Conservation (phyloP, 2,113 vertebrate species). For the Calyptommatus sinebrachiatus region DNA sequence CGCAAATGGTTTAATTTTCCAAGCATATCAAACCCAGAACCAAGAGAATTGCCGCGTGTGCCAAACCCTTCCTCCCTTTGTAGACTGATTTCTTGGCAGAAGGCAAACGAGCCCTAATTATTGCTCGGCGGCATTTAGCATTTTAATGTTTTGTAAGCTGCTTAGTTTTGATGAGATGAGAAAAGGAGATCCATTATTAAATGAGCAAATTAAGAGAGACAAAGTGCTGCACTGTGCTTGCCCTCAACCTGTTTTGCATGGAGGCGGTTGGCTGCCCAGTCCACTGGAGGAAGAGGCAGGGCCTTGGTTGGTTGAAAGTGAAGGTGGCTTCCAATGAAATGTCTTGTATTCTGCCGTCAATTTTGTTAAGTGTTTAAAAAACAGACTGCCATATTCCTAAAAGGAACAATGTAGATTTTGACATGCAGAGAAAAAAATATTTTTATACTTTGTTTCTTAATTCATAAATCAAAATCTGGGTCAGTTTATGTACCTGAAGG, state of each 20-base stretch:
- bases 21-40: background rate
- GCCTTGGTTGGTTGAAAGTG: too few species aligned
- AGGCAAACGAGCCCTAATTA: slow-evolving; percentile 5
- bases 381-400: too few species aligned
- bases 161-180: slow-evolving; percentile 9
- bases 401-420: too few species aligned
- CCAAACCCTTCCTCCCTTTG: background rate
- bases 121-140: background rate
- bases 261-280: too few species aligned
- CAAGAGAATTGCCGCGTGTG: slow-evolving; percentile 4
- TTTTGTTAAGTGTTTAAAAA: too few species aligned
- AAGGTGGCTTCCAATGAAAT: too few species aligned
- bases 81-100: background rate
- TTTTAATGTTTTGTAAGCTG: slow-evolving; percentile 4
- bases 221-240: background rate
- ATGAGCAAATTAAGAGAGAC: background rate
- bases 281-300: too few species aligned
- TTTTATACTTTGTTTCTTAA: background rate
- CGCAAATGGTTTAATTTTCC: slow-evolving; percentile 1
- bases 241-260: background rate
- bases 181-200: background rate
- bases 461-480: slow-evolving; percentile 19
- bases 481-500: too few species aligned
- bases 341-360: too few species aligned
- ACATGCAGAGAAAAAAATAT: too few species aligned